These are phyloP conservation scores for Menura novaehollandiae DNA, from an alignment of 2,113 vertebrate genomes.

Conservation along the genomic window DNA sequence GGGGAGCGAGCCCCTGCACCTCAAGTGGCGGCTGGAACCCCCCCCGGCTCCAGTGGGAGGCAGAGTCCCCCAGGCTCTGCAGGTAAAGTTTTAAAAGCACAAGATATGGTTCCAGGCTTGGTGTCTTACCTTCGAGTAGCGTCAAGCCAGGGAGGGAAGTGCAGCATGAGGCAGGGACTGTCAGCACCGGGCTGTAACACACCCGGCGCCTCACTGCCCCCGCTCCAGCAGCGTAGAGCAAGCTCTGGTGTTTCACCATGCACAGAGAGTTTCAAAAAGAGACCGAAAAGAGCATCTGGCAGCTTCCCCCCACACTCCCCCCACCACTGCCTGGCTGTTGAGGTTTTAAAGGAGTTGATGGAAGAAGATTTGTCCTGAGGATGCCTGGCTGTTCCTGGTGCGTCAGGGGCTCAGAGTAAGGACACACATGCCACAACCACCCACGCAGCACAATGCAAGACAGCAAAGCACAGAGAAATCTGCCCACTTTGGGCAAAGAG, in stretches of 20 bases:
- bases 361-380: slow-evolving; percentile 37
- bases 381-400: not conserved
- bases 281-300: slow-evolving; percentile 71
- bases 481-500: not conserved
- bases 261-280: slow-evolving; percentile 66
- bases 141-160: not conserved
- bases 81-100: not conserved
- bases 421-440: not conserved
- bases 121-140: not conserved
- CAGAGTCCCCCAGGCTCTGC: not conserved
- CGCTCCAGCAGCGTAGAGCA: not conserved
- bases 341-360: slow-evolving; percentile 65
- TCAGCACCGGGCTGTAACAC: not conserved
- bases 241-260: slow-evolving; percentile 66
- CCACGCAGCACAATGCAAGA: accelerated
- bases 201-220: not conserved
- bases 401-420: not conserved
- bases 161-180: not conserved
- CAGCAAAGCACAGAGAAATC: not conserved
- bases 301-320: slow-evolving; percentile 17
- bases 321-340: not conserved
- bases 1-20: accelerated
- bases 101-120: not conserved
- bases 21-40: accelerated
- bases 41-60: not conserved